Base-by-base conservation (phyloP, 1,140 invertebrate species). In the Zaprionus kolodkinae region DNA sequence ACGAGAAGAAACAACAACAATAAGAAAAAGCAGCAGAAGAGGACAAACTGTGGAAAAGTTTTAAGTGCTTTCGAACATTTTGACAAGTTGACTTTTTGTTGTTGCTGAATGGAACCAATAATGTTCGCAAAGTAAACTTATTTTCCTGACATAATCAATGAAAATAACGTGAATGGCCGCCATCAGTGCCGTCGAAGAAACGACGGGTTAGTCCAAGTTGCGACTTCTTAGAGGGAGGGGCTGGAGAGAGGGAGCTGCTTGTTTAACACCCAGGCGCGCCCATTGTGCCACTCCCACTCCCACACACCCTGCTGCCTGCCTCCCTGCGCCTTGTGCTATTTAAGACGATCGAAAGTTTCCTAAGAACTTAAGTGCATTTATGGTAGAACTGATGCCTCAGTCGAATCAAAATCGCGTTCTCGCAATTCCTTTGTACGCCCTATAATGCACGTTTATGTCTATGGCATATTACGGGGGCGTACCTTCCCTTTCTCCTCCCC, bases 51-150 rank as follows among this genome's bases (percentile, higher is more conserved):
- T 70, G 76, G 76, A 72, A 84, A 84, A 84, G 59, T 84, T 84
- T 83, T 84, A 83, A 84, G 80, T 84, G 81, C 81, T 84, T 83
- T 79, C 62, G 70, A 84, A 76, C 77, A 79, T 83, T 83, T 84
- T 84, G 81, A 84, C 81, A 83, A 83, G 73, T 83, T 83, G 73
- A 68, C 77, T 83, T 69, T 79, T 73, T 83, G 77, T 83, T 81
- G 72, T 54, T 79, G 43, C 21, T 74, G 63, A 83, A 84, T 84
- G 63, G 65, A 62, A 74, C 77, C 77, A 83, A 83, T 83, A 80
- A 83, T 79, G 73, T 67, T 74, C 6, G 33, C 68, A 79, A 77
- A 69, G 66, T 50, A 84, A 73, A 83, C 76, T 84, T 83, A 71
- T 82, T 84, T 79, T 71, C 62, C 54, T 59, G 62, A 64, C 73